Percentiles rank a stretch among this genome's conserved stretches.
Conservation (phyloP, 2,888 invertebrate genomes). For the Chrysolina americana region DNA sequence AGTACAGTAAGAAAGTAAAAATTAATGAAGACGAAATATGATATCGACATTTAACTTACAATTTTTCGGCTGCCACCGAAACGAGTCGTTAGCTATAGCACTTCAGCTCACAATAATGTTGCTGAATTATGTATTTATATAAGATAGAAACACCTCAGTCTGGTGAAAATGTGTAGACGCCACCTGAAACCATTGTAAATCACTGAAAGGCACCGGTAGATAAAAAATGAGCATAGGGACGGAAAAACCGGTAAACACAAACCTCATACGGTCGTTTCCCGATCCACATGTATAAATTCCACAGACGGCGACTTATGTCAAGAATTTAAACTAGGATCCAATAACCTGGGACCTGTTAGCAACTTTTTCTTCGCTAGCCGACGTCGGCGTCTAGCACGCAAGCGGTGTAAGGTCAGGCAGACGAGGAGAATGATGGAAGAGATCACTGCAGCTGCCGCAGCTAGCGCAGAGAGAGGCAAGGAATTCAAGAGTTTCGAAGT, state of each 20-base stretch:
- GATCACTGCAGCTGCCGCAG: constrained; percentile 74
- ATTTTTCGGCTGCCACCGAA: background rate
- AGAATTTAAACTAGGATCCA: constrained; percentile 80
- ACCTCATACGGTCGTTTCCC: constrained; percentile 91
- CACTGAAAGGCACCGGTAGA: constrained; percentile 70
- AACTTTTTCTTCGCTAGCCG: constrained; percentile 71
- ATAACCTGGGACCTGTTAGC: constrained; percentile 74
- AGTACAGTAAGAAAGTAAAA: too few relatives aligned
- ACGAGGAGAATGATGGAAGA: constrained; percentile 74
- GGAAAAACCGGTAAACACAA: constrained; percentile 64
- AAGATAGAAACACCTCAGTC: constrained; percentile 28
- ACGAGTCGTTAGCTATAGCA: background rate
- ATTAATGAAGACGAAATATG: background rate
- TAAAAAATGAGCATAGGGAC: constrained; percentile 68
- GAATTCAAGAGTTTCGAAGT: constrained; percentile 71
- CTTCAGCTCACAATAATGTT: background rate
- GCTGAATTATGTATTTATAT: background rate
- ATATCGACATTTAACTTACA: background rate
- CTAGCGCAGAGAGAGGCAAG: constrained; percentile 74
- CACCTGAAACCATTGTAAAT: constrained; percentile 51
- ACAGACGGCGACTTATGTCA: constrained; percentile 94
- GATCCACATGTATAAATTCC: constrained; percentile 93
- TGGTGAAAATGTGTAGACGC: constrained; percentile 37
- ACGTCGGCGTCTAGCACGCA: constrained; percentile 72
- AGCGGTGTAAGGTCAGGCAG: constrained; percentile 74